Base-by-base conservation (phyloP, 2,797 vertebrate species). In the Ispidina picta region DNA sequence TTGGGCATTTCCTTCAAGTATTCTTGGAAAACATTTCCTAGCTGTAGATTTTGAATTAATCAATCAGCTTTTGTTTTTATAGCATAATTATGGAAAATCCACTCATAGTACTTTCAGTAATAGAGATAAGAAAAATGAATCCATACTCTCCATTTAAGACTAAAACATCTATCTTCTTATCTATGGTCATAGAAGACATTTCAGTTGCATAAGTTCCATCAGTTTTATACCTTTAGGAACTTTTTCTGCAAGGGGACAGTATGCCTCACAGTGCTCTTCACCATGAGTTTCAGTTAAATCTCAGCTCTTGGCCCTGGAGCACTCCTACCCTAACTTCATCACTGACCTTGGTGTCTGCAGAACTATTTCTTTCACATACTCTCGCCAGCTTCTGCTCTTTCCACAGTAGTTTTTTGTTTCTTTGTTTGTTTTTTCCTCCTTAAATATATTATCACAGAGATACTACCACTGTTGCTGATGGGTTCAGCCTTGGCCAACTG, bases 41-140 rank as follows among this genome's bases (percentile, higher is more conserved):
- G 68, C 51, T 70, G 20, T 62, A 90, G 83, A 74, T 95, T 96
- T 85, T 95, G 86, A 95, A 95, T 96, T 96, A 96, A 97, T 97
- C 97, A 97, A 97, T 97, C 96, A 96, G 59, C 71, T 86, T 97
- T 95, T 96, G 94, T 93, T 97, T 97, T 97, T 97, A 97, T 96
- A 92, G 28, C 89, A 86, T 76, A 91, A 46, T 97, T 95, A 96
- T 97, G 95, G 95, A 98, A 98, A 97, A 97, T 88, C 60, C 52
- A 73, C 92, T 96, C 81, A 44, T 95, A 86, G 48, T n/a, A 29
- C 91, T 97, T 97, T 97, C 97, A 96, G 96, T 97, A 98, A 97
- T 20, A 91, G 91, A 91, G 69, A 92, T 96, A 94, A 90, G 77
- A 92, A 95, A 95, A 95, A 91, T 12, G 25, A 97, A 97, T 97